phyloP scores from a whole-genome alignment of 2,888 invertebrate genomes.

The Tenthredo mesomela region DNA sequence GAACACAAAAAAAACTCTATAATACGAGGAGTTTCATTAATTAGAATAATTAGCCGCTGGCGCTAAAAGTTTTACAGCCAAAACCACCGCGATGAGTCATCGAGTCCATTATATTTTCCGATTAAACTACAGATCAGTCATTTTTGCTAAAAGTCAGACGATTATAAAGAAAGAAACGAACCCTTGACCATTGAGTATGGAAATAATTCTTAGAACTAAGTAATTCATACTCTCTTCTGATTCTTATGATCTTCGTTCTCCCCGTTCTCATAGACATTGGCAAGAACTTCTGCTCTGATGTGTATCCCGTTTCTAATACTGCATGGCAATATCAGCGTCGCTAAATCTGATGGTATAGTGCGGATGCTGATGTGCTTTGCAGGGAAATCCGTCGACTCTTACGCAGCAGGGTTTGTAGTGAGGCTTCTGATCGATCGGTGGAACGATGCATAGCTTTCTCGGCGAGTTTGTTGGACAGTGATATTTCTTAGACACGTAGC shows the following conservation, averaged over 20 bases:
- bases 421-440: constrained; percentile 65
- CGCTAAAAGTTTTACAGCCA: constrained; percentile 20
- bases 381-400: constrained; percentile 66
- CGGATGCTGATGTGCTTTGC: constrained; percentile 63
- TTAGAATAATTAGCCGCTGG: background rate
- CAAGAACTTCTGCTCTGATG: no score
- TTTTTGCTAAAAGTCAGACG: background rate
- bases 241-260: no score
- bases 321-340: constrained; percentile 63
- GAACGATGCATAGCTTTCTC: constrained; percentile 62
- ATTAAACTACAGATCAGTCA: constrained; percentile 30
- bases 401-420: constrained; percentile 69
- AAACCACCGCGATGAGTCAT: constrained; percentile 56
- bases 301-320: constrained; percentile 58
- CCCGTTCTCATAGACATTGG: no score
- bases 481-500: constrained; percentile 56
- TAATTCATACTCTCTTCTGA: background rate
- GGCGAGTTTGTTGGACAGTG: constrained; percentile 63
- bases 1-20: background rate
- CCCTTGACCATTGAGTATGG: constrained; percentile 55
- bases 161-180: constrained; percentile 50
- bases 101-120: constrained; percentile 39
- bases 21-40: background rate
- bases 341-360: constrained; percentile 60
- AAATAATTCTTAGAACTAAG: constrained; percentile 57